A percentile compares a stretch with the other conserved stretches of the same genome.
Evolutionary conservation across 2,113 vertebrate species (phyloP).

Genomic region (Eolophus roseicapilla): DNA sequence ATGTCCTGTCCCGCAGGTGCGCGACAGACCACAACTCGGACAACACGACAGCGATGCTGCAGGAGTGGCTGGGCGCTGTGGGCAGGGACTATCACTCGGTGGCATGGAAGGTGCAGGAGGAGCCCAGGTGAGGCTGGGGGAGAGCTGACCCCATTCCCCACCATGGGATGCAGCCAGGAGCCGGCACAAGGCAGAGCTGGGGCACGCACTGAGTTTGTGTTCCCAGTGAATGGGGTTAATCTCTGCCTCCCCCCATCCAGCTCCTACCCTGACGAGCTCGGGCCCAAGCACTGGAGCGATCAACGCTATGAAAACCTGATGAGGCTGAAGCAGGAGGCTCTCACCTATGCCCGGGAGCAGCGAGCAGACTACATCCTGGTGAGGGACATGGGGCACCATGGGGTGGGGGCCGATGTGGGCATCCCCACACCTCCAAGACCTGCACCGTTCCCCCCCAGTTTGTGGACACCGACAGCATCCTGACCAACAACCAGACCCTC

Average conservation of each 20-base stretch:
- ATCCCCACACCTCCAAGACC: fast-evolving
- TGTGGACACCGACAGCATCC: conserved; percentile 89
- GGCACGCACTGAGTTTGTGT: background rate
- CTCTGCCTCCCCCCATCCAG: conserved; percentile 63
- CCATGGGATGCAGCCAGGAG: background rate
- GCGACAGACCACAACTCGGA: conserved; percentile 92
- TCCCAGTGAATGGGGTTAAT: background rate
- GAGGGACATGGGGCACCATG: background rate
- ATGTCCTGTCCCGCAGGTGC: conserved; percentile 73
- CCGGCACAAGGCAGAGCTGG: fast-evolving
- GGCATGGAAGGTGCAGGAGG: conserved; percentile 83
- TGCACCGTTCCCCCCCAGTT: conserved; percentile 72
- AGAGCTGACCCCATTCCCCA: background rate
- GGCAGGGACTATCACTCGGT: conserved; percentile 83
- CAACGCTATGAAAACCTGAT: conserved; percentile 90
- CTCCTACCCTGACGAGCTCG: conserved; percentile 85
- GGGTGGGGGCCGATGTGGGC: background rate
- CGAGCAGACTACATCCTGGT: conserved; percentile 93
- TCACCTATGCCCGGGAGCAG: conserved; percentile 84
- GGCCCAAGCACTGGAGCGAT: conserved; percentile 93
- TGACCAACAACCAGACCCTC: conserved; percentile 89
- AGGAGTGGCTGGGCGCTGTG: conserved; percentile 86
- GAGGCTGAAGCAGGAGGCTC: conserved; percentile 91
- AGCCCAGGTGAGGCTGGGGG: conserved; percentile 78
- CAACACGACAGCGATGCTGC: conserved; percentile 86